Base-by-base conservation (phyloP, 2,113 vertebrate genomes). In the Ptilorrhoa leucosticta region DNA sequence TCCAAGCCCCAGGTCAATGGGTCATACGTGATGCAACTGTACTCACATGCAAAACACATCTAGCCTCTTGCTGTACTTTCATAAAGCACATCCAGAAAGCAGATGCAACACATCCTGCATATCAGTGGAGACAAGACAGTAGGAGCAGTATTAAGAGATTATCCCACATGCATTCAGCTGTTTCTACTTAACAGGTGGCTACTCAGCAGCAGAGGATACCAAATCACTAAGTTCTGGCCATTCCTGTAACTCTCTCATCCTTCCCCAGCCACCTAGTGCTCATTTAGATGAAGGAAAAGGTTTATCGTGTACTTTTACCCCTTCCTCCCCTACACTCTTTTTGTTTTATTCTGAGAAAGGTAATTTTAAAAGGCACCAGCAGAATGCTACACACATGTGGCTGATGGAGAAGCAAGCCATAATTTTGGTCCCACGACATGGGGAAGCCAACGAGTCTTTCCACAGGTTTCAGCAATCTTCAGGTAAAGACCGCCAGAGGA, bases 21-120 rank as follows among this genome's bases (percentile, higher is more conserved):
- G n/a, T 26, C 51, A 31, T 27, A 37, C 1, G 1, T 16, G 63
- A 17, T 8, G 28, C 2, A 6, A 28, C 51, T 4, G 1, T 8
- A 26, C 0, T 2, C n/a, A 76, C 26, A 31, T 0, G 2, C 13
- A 44, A 73, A 76, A 48, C 37, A 15, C 23, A 4, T 20, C 27
- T 9, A 33, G 33, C 35, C 40, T 68, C 50, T 75, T 66, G 39
- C 31, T 71, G 24, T 35, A n/a, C 20, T 84, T 73, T 27, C 51
- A 77, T 31, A 57, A 77, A 65, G 31, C 30, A 57, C 10, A 58
- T 63, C 50, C 33, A 87, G 68, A 78, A 81, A 91, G n/a, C 56
- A 31, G 35, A 60, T 2, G 10, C 26, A 60, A 60, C 7, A 33
- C 16, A 57, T 12, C 40, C n/a, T 65, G 31, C 22, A 3, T 47